Evolutionary conservation across 1,140 invertebrate genomes (phyloP).

Genomic region (Drosophila nigromelanica): DNA sequence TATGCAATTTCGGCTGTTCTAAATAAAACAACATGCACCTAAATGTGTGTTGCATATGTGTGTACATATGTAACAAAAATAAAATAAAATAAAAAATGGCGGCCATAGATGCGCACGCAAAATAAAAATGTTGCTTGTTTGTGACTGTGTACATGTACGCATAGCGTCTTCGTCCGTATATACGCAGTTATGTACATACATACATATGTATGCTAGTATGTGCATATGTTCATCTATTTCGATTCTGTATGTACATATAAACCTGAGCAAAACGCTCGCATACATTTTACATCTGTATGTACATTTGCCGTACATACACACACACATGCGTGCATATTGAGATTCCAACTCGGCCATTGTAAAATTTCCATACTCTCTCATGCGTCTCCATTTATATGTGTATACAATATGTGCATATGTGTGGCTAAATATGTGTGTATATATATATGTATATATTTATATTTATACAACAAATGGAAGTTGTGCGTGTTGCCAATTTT

Average conservation of each 20-base stretch:
- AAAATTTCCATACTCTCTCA: conserved; percentile 54
- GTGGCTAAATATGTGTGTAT: background rate
- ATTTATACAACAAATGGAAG: conserved; percentile 10
- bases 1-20: conserved; percentile 35
- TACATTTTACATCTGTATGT: conserved; percentile 21
- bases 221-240: conserved; percentile 31
- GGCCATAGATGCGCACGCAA: conserved; percentile 77
- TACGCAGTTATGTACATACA: conserved; percentile 30
- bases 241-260: conserved; percentile 15
- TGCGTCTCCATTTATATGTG: conserved; percentile 31
- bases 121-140: conserved; percentile 66
- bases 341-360: conserved; percentile 47
- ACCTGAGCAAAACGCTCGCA: conserved; percentile 17
- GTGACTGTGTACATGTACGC: conserved; percentile 19
- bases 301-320: background rate
- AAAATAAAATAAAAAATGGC: conserved; percentile 72
- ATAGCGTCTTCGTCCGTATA: too few relatives aligned
- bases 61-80: conserved; percentile 54
- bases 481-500: conserved; percentile 49
- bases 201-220: conserved; percentile 33
- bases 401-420: conserved; percentile 8
- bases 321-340: conserved; percentile 13
- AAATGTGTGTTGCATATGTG: background rate
- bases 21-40: conserved; percentile 39
- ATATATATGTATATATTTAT: conserved; percentile 10